phyloP scores from a whole-genome alignment of 37 sponge, comb jelly and placozoan species.

The Diacarnus erythraeanus region DNA sequence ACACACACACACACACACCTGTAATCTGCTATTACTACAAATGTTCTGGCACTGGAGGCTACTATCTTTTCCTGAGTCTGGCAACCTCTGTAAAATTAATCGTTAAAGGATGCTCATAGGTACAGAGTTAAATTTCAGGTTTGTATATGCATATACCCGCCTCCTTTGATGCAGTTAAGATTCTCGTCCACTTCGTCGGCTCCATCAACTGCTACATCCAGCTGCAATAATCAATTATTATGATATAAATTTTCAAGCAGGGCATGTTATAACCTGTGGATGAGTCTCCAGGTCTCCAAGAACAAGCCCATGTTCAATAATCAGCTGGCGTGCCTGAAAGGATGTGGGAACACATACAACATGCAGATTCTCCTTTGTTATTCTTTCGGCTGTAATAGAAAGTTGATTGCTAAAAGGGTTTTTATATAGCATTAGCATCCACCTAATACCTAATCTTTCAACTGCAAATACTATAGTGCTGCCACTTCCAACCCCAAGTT shows the following conservation, averaged over 20 bases:
- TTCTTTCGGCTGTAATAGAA: slow-evolving; percentile 61
- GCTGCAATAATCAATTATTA: slow-evolving; percentile 7
- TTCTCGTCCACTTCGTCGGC: slow-evolving; percentile 95
- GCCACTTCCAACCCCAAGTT: slow-evolving; percentile 95
- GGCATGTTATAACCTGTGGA: slow-evolving; percentile 58
- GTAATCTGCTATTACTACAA: slow-evolving; percentile 94
- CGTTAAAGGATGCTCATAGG: background rate
- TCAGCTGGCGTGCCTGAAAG: slow-evolving; percentile 90
- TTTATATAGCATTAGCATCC: too few species aligned
- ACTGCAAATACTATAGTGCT: slow-evolving; percentile 97
- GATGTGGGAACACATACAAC: slow-evolving; percentile 93
- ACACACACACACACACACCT: slow-evolving; percentile 32
- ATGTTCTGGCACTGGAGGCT: slow-evolving; percentile 80
- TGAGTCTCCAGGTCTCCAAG: slow-evolving; percentile 78
- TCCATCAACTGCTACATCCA: slow-evolving; percentile 97
- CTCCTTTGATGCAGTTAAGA: slow-evolving; percentile 92
- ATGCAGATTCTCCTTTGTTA: slow-evolving; percentile 64
- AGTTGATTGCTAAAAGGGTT: background rate
- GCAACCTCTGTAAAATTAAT: slow-evolving; percentile 64
- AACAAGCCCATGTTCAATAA: slow-evolving; percentile 71
- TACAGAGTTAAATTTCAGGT: too few species aligned
- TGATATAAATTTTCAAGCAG: background rate
- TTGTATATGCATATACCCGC: too few species aligned
- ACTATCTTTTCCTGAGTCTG: slow-evolving; percentile 97
- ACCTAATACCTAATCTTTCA: slow-evolving; percentile 76